phyloP scores from a whole-genome alignment of 2,113 vertebrate species.

The Saccopteryx leptura region DNA sequence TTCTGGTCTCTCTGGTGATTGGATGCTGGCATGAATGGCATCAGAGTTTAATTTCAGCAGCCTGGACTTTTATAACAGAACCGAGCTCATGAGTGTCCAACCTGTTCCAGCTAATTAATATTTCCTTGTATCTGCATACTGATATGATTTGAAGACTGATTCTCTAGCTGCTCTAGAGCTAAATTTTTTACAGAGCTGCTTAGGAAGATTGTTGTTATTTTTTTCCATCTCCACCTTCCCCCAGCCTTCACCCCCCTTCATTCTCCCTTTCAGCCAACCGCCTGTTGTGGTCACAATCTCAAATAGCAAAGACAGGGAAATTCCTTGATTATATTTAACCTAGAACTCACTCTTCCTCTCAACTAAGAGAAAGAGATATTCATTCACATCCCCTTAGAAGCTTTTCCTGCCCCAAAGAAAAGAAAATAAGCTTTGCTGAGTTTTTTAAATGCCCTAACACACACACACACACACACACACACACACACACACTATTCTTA shows the following conservation, averaged over 20 bases:
- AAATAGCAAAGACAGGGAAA: slow-evolving; percentile 90
- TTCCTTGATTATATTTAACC: slow-evolving; percentile 90
- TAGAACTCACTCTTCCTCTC: slow-evolving; percentile 84
- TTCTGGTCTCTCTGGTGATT: slow-evolving; percentile 86
- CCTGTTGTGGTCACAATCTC: slow-evolving; percentile 88
- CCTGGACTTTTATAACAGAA: slow-evolving; percentile 74
- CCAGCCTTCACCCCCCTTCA: background rate
- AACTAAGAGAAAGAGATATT: slow-evolving; percentile 65
- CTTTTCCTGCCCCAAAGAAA: slow-evolving; percentile 50
- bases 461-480: background rate
- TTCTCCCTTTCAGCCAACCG: slow-evolving; percentile 83
- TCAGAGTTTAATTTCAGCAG: slow-evolving; percentile 90
- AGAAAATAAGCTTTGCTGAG: background rate
- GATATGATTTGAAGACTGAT: slow-evolving; percentile 26
- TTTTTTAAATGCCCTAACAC: slow-evolving; percentile 18
- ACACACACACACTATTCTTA: background rate
- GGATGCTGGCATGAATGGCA: slow-evolving; percentile 85
- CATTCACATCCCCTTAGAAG: slow-evolving; percentile 60
- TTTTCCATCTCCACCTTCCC: background rate
- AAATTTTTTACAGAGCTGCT: slow-evolving; percentile 72
- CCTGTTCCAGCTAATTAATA: slow-evolving; percentile 79
- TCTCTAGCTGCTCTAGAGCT: slow-evolving; percentile 69
- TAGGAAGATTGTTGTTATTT: slow-evolving; percentile 69
- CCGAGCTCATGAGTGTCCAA: slow-evolving; percentile 77
- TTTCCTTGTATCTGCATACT: slow-evolving; percentile 81